A percentile compares a stretch with the other conserved stretches of the same genome.
These are phyloP conservation scores for Gadus macrocephalus DNA, from an alignment of 2,113 vertebrate genomes.

Conservation along the genomic window DNA sequence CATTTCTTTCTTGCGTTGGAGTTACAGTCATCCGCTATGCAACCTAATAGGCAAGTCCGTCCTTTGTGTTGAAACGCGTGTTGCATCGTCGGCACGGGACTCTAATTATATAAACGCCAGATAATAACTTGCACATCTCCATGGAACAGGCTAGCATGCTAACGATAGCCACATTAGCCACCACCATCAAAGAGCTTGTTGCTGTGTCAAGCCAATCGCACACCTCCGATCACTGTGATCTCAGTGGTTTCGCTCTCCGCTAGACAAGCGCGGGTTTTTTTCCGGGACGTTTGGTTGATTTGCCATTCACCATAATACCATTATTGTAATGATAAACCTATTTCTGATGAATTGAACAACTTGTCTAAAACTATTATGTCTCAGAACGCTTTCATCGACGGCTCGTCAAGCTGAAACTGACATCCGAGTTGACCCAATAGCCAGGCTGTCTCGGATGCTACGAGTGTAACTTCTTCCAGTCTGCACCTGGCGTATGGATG, in stretches of 20 bases:
- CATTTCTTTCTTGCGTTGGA: slow-evolving; percentile 56
- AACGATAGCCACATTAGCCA: slow-evolving; percentile 57
- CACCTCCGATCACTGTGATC: slow-evolving; percentile 7
- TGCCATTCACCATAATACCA: too few relatives aligned
- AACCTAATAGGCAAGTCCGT: slow-evolving; percentile 62
- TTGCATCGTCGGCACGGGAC: slow-evolving; percentile 17
- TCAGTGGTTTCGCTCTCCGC: not conserved
- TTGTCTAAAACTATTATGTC: slow-evolving; percentile 12
- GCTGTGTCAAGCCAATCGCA: slow-evolving; percentile 39
- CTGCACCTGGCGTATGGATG: slow-evolving; percentile 3
- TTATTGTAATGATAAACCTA: too few relatives aligned
- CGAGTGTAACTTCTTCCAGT: too few relatives aligned
- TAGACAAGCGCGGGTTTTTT: not conserved
- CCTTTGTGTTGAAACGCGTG: slow-evolving; percentile 19
- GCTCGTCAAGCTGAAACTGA: not conserved
- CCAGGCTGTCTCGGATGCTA: too few relatives aligned
- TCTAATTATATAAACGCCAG: slow-evolving; percentile 29
- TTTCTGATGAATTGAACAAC: slow-evolving; percentile 22
- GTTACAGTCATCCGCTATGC: slow-evolving; percentile 62
- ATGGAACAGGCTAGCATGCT: slow-evolving; percentile 58
- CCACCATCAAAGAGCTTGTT: slow-evolving; percentile 57
- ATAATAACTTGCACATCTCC: slow-evolving; percentile 56
- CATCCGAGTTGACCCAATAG: not conserved
- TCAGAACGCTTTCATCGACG: not conserved
- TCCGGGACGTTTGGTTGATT: not conserved